Evolutionary conservation across 2,888 invertebrate genomes (phyloP), one percentile per base, ranked within the genome.

Genomic region (Mythimna lalbum): DNA sequence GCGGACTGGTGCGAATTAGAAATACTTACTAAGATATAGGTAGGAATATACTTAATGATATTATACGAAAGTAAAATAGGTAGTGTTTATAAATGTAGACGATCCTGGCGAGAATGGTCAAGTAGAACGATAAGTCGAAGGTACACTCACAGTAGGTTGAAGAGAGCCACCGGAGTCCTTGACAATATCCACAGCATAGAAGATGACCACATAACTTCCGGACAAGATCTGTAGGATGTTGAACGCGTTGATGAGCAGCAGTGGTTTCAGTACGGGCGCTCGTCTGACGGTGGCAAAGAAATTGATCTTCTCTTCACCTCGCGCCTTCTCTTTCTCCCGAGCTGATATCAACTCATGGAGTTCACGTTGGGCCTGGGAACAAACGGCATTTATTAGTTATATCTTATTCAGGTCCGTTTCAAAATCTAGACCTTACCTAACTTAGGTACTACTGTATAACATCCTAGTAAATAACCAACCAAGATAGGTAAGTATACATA

Each of bases 161-260:
- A 95, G 78, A 12, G 96, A 90, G 75, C 96, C 96, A 5, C 96
- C 96, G 69, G 96, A 93, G 69, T 97, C 97, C 10, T 96, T 92
- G 12, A 98, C 96, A 69, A 98, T 97, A 84, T 98, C 97, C 0
- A 98, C 97, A 0, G 98, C 98, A 88, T 98, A 98, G 92, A 98
- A 98, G 68, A 98, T 97, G 69, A 98, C 97, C 19, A 98, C 96
- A 87, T 97, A 98, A 23, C 98, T 98, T 62, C 98, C 98, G 6
- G 98, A 97, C 53, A 97, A 92, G 80, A 97, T 97, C 90, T 98
- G 98, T 76, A 98, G 95, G 81, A 97, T 91, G 89, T 97, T 97
- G 93, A 98, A 98, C 0, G 97, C 94, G 86, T 97, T 97, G 85
- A 98, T 97, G 59, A 98, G 97, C 14, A 97, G 90, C 67, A 98